Evolutionary conservation across 2,113 vertebrate species (phyloP).

Genomic region (Gadus macrocephalus): DNA sequence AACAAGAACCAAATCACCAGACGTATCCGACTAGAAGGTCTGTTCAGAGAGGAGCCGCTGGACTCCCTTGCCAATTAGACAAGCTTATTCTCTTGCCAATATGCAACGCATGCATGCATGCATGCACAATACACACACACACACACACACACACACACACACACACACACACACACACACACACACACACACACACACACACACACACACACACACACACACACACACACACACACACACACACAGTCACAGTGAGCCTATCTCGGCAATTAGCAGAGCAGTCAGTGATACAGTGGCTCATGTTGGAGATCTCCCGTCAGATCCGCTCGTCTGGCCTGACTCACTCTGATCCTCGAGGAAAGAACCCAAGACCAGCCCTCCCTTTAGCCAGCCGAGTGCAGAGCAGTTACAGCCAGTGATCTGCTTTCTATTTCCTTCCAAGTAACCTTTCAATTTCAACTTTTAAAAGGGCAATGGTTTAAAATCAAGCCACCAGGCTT

Average conservation of each 20-base stretch:
- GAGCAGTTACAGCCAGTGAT: slow-evolving; percentile 7
- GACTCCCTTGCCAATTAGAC: slow-evolving; percentile 39
- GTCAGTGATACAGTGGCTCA: slow-evolving; percentile 42
- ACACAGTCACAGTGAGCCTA: slow-evolving; percentile 14
- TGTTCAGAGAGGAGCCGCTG: slow-evolving; percentile 8
- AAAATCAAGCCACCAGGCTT: not conserved
- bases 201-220: slow-evolving; percentile 5
- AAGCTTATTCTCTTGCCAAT: slow-evolving; percentile 16
- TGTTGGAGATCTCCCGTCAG: slow-evolving; percentile 38
- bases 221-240: slow-evolving; percentile 10
- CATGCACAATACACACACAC: slow-evolving; percentile 5
- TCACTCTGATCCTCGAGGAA: slow-evolving; percentile 35
- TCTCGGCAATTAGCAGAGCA: slow-evolving; percentile 46
- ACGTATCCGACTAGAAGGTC: slow-evolving; percentile 15
- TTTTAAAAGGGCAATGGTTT: not conserved
- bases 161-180: slow-evolving; percentile 12
- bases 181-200: not conserved
- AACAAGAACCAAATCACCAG: not conserved
- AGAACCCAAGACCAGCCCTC: slow-evolving; percentile 30
- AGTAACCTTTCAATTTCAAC: slow-evolving; percentile 9
- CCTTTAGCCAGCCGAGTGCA: slow-evolving; percentile 17
- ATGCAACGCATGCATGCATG: not conserved
- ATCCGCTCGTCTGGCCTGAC: slow-evolving; percentile 41
- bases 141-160: slow-evolving; percentile 4
- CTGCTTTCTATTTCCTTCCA: slow-evolving; percentile 5